These are phyloP conservation scores for Diacarnus erythraeanus DNA, from an alignment of 37 sponge, comb jelly and placozoan genomes.

Conservation along the genomic window DNA sequence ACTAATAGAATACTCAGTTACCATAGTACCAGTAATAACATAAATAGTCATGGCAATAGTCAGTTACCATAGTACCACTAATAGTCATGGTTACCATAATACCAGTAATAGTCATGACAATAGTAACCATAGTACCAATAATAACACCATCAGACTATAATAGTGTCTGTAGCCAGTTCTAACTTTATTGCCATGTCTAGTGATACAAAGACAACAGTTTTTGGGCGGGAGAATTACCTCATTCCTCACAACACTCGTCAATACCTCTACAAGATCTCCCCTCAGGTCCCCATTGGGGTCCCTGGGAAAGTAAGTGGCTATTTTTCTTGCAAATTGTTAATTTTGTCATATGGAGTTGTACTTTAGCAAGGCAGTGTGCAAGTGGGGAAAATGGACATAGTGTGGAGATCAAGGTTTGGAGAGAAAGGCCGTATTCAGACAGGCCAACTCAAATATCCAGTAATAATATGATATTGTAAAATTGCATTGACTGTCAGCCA, in stretches of 20 bases:
- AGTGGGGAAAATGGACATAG: conserved; percentile 87
- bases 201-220: conserved; percentile 21
- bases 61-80: no score
- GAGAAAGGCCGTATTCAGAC: conserved; percentile 89
- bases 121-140: no score
- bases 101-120: no score
- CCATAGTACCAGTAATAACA: no score
- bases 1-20: no score
- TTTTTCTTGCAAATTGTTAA: background rate
- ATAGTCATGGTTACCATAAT: no score
- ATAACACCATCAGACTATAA: no score
- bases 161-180: no score
- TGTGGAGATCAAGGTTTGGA: conserved; percentile 84
- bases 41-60: no score
- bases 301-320: conserved; percentile 43
- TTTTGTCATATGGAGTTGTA: background rate
- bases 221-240: conserved; percentile 57
- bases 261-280: conserved; percentile 74
- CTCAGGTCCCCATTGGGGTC: conserved; percentile 5
- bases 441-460: conserved; percentile 72
- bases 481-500: no score
- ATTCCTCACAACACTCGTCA: conserved; percentile 68
- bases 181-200: background rate
- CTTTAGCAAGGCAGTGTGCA: conserved; percentile 8
- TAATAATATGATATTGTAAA: no score